Evolutionary conservation across 2,888 invertebrate species (phyloP).

Genomic region (Polyommatus icarus): DNA sequence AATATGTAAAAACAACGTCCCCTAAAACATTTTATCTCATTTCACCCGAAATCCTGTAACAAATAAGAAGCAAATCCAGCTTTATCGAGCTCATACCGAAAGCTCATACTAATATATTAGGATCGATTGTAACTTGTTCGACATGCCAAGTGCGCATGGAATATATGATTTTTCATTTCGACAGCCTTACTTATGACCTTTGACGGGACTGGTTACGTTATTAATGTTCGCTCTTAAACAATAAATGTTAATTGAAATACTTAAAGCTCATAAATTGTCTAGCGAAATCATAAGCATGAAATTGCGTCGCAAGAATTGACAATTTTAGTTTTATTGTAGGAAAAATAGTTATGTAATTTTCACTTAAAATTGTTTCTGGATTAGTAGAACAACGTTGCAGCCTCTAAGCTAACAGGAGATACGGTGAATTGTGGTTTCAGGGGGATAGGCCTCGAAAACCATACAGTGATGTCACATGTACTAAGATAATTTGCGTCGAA

Average conservation of each 20-base stretch:
- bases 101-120: constrained; percentile 30
- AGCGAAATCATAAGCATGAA: constrained; percentile 7
- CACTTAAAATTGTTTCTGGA: neutral
- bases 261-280: constrained; percentile 7
- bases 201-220: constrained; percentile 4
- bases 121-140: constrained; percentile 47
- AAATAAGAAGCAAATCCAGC: constrained; percentile 34
- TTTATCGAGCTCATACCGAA: constrained; percentile 37
- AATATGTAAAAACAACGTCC: constrained; percentile 18
- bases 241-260: constrained; percentile 19
- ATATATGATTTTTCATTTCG: constrained; percentile 32
- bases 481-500: constrained; percentile 6
- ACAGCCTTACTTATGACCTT: constrained; percentile 4
- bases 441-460: neutral
- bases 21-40: constrained; percentile 36
- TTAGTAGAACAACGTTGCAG: neutral
- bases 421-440: constrained; percentile 9
- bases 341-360: neutral
- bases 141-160: constrained; percentile 48
- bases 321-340: neutral
- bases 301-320: neutral
- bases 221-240: constrained; percentile 9
- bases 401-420: neutral
- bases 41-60: constrained; percentile 35
- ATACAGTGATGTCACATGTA: neutral